Evolutionary conservation across 2,888 invertebrate species (phyloP).

Genomic region (Polietes domitor): DNA sequence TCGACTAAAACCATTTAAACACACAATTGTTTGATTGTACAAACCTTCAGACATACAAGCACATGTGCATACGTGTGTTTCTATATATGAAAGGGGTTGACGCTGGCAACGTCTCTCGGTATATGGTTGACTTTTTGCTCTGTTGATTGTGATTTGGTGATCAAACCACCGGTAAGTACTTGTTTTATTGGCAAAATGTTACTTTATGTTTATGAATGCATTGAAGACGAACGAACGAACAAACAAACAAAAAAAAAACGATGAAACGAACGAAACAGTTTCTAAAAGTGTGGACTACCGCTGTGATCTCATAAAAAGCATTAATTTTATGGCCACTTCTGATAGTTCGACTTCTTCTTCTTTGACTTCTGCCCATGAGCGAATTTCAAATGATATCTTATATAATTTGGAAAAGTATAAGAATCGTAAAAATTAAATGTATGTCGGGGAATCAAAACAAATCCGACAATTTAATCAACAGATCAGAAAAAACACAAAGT

Average conservation of each 20-base stretch:
- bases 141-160: constrained; percentile 38
- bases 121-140: constrained; percentile 39
- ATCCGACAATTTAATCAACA: constrained; percentile 56
- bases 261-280: constrained; percentile 23
- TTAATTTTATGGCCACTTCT: constrained; percentile 66
- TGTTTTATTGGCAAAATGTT: constrained; percentile 60
- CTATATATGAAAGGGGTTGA: not conserved
- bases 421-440: constrained; percentile 11
- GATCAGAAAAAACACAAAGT: not conserved
- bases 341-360: constrained; percentile 9
- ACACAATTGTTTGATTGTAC: constrained; percentile 29
- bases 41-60: not conserved
- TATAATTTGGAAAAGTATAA: constrained; percentile 8
- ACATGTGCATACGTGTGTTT: not conserved
- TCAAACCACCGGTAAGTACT: constrained; percentile 59
- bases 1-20: not conserved
- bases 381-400: constrained; percentile 20
- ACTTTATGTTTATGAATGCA: constrained; percentile 48
- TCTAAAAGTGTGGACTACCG: constrained; percentile 69
- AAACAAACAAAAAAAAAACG: constrained; percentile 6
- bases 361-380: not conserved
- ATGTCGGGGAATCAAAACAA: constrained; percentile 13
- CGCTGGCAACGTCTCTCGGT: not conserved
- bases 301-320: constrained; percentile 68
- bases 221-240: constrained; percentile 28